Evolutionary conservation across 2,113 vertebrate genomes (phyloP), one percentile per base, ranked within the genome.

Genomic region (Emydocephalus ijimae): DNA sequence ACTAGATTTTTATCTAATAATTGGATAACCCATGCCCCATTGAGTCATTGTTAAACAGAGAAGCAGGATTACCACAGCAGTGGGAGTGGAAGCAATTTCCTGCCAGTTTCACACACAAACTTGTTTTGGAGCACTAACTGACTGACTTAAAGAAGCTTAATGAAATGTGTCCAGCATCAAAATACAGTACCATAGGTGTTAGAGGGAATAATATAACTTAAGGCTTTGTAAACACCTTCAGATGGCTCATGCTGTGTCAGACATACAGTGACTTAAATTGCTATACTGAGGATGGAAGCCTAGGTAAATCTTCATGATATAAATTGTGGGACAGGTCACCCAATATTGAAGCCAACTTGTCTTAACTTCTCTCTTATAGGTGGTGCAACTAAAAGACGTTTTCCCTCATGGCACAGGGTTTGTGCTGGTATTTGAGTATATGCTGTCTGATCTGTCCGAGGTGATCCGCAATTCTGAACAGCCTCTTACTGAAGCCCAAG

Each of bases 371-470:
- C 50, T 74, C 54, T 55, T 11, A 6, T 95, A 99, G 98, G 98
- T 99, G 69, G 98, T 99, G 34, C 98, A 98, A 96, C 96, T 99
- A 93, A 98, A 98, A 95, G 98, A 98, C 0, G 98, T 99, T 87
- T 99, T 99, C 90, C 98, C 98, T 0, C 98, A 99, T 0, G 98
- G 98, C 0, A 98, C 98, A 0, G 98, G 98, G 48, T 99, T 99
- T 0, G 98, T 99, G 50, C 97, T 99, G 94, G 98, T 98, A 59
- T 99, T 99, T 1, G 98, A 99, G 96, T 99, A 98, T 96, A 99
- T 99, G 98, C 96, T 98, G 29, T 98, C 98, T 0, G 98, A 99
- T 96, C 98, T 99, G 69, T 98, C 98, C 0, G 98, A 98, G 96
- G 98, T 99, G 93, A 98, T 99, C 89, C 98, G 98, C 86, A 98